Evolutionary conservation across 2,888 invertebrate species (phyloP).

Genomic region (Camptogramma bilineatum): DNA sequence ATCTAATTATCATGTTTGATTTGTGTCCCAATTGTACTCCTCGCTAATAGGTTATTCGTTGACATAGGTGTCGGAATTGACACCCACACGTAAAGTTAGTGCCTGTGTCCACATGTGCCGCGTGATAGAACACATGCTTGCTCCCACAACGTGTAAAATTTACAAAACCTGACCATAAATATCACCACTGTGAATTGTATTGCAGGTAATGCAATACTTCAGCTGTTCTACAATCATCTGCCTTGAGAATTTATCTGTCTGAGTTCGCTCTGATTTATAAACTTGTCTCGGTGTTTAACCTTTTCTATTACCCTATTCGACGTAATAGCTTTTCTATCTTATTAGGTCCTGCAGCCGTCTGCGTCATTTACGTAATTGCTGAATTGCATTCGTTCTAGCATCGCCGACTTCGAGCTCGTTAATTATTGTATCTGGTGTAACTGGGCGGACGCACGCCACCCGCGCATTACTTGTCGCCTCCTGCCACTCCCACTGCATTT

Average conservation of each 20-base stretch:
- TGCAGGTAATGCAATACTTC: no score
- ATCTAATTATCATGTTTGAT: conserved; percentile 35
- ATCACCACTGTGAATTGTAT: no score
- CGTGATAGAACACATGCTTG: conserved; percentile 6
- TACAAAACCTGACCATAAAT: conserved; percentile 5
- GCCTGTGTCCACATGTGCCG: neutral
- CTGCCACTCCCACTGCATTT: conserved; percentile 16
- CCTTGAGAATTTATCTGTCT: neutral
- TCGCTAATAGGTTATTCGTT: conserved; percentile 36
- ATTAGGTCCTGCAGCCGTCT: neutral
- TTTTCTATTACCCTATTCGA: neutral
- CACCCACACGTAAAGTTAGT: conserved; percentile 28
- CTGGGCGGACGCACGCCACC: conserved; percentile 16
- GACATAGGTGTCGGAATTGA: conserved; percentile 37
- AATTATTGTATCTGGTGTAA: conserved; percentile 23
- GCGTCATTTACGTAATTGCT: conserved; percentile 15
- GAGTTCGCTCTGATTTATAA: neutral
- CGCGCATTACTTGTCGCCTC: conserved; percentile 15
- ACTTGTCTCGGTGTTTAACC: neutral
- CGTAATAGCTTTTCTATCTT: neutral
- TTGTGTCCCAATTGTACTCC: conserved; percentile 37
- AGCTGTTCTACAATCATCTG: no score
- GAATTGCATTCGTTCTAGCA: conserved; percentile 14
- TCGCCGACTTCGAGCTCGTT: conserved; percentile 19
- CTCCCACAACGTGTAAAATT: neutral